phyloP scores from a whole-genome alignment of 2,113 vertebrate species.

The Calyptommatus sinebrachiatus region DNA sequence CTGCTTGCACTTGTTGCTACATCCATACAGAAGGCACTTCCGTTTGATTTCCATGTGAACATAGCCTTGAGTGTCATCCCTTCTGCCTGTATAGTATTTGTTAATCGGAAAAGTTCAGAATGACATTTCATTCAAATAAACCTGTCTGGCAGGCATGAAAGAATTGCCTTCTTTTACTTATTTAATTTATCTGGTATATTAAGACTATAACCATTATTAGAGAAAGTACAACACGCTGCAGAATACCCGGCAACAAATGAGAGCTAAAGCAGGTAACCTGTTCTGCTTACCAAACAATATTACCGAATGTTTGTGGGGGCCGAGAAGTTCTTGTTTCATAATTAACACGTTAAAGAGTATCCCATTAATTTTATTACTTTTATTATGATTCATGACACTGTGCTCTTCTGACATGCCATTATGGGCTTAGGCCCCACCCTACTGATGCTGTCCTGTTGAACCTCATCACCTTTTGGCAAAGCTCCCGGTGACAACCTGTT shows the following conservation, averaged over 20 bases:
- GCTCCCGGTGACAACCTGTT: conserved; percentile 17
- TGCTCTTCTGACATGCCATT: conserved; percentile 1
- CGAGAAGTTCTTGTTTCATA: not conserved
- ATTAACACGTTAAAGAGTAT: conserved; percentile 11
- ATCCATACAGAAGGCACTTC: no score
- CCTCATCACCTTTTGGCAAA: conserved; percentile 22
- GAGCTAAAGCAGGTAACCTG: not conserved
- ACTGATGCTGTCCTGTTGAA: conserved; percentile 24
- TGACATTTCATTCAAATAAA: not conserved
- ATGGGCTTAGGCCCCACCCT: conserved; percentile 16
- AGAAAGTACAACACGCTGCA: not conserved
- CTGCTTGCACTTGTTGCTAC: no score
- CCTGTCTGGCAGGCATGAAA: not conserved
- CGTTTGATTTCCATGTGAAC: no score
- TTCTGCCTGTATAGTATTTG: no score
- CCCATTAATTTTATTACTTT: conserved; percentile 15
- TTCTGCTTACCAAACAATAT: not conserved
- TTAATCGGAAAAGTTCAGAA: not conserved
- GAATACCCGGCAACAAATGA: not conserved
- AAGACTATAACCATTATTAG: not conserved
- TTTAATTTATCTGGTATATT: not conserved
- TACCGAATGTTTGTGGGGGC: not conserved
- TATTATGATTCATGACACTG: conserved; percentile 14
- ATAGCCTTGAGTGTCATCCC: no score
- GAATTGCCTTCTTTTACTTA: not conserved